phyloP scores from a whole-genome alignment of 2,113 vertebrate species.

The Myotis davidii region DNA sequence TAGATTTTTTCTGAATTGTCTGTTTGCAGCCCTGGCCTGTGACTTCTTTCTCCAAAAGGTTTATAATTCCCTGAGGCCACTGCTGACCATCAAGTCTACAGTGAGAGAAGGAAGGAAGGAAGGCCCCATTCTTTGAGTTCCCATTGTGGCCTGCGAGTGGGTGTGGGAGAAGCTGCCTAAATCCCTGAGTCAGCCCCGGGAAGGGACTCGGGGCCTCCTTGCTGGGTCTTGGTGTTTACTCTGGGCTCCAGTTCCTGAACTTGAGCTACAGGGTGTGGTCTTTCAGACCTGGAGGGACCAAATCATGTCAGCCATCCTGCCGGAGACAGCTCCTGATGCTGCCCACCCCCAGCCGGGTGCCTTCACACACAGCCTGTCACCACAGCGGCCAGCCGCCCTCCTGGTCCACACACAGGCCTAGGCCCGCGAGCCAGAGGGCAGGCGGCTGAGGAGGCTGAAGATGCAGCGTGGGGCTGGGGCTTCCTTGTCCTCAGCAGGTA shows the following conservation, averaged over 20 bases:
- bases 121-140: slow-evolving; percentile 26
- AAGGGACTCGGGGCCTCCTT: not conserved
- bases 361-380: not conserved
- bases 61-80: slow-evolving; percentile 8
- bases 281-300: not conserved
- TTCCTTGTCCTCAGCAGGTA: not conserved
- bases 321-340: not conserved
- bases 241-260: not conserved
- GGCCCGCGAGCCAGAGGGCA: not conserved
- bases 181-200: not conserved
- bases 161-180: not conserved
- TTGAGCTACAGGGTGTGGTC: not conserved
- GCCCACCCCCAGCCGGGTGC: not conserved
- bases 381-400: not conserved
- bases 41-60: slow-evolving; percentile 31
- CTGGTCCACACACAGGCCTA: not conserved
- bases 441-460: not conserved
- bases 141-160: not conserved
- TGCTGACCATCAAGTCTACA: not conserved
- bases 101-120: slow-evolving; percentile 31
- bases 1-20: not conserved
- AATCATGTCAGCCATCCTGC: not conserved
- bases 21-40: not conserved
- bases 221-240: not conserved
- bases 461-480: not conserved